A percentile compares a stretch with the other conserved stretches of the same genome.
These are phyloP conservation scores for Ectemnius continuus DNA, from an alignment of 2,888 invertebrate species.

Conservation along the genomic window DNA sequence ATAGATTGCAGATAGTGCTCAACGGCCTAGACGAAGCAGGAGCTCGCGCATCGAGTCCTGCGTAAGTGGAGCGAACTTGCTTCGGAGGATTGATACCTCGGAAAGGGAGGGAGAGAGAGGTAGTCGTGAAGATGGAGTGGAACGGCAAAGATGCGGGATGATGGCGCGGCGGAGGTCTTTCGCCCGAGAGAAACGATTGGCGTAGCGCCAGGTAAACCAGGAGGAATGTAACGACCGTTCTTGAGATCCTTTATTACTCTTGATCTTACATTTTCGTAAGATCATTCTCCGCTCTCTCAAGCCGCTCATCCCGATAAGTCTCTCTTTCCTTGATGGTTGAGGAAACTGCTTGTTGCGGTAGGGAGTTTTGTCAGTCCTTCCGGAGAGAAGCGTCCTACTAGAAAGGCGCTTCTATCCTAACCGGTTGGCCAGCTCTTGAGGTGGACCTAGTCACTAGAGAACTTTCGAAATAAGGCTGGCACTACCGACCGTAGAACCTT, in stretches of 20 bases:
- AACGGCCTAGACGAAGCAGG: neutral
- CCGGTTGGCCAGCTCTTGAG: slow-evolving; percentile 33
- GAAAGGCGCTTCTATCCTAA: slow-evolving; percentile 26
- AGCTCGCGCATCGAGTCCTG: neutral
- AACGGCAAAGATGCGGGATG: neutral
- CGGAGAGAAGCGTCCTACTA: slow-evolving; percentile 15
- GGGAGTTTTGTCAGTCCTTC: neutral
- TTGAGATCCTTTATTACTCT: neutral
- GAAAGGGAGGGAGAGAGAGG: neutral
- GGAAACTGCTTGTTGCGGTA: neutral
- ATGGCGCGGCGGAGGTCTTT: neutral
- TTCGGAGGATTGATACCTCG: neutral
- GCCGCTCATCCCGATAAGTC: neutral
- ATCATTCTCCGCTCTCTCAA: neutral
- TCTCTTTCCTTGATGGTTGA: neutral
- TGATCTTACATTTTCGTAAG: neutral
- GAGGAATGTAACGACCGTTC: neutral
- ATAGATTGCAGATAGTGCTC: no score
- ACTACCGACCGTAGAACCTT: slow-evolving; percentile 29
- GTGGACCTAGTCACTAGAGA: slow-evolving; percentile 18
- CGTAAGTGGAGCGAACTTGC: neutral
- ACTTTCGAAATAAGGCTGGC: neutral
- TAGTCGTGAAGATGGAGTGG: neutral
- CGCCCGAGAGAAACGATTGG: neutral
- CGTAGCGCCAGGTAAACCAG: neutral